Conservation (phyloP, 2,113 vertebrate genomes). For the Tupaia chinensis region DNA sequence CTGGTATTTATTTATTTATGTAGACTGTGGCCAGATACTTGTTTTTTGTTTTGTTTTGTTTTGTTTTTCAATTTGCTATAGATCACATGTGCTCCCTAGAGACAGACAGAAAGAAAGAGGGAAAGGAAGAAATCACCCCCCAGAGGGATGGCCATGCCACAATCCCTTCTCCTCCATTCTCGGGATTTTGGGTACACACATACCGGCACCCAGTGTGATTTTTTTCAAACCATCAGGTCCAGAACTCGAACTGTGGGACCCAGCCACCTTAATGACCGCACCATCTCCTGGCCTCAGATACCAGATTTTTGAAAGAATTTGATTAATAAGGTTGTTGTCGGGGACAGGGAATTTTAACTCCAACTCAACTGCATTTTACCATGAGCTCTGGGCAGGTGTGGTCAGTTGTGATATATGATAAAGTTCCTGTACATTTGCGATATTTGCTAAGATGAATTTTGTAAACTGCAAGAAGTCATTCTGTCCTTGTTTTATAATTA, state of each 20-base stretch:
- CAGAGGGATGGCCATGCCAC: no score
- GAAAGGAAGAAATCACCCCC: no score
- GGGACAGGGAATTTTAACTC: not conserved
- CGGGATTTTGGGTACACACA: no score
- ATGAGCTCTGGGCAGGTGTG: not conserved
- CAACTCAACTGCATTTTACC: not conserved
- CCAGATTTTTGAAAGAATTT: not conserved
- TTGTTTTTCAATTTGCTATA: not conserved
- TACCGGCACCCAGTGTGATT: no score
- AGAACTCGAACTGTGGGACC: not conserved
- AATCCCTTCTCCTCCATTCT: no score
- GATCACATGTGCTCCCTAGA: no score
- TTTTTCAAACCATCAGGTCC: no score
- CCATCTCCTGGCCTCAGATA: not conserved
- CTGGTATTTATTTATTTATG: not conserved
- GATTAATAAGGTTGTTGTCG: not conserved
- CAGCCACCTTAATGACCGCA: no score
- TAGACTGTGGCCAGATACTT: not conserved
- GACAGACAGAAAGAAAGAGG: no score
- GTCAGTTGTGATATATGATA: not conserved
- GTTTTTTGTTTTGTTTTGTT: not conserved
- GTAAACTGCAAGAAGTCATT: not conserved
- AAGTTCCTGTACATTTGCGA: not conserved
- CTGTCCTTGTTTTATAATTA: slow-evolving; percentile 15
- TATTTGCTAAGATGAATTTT: not conserved